Percentiles rank a stretch among this genome's conserved stretches.
These are phyloP conservation scores for Limnodromus scolopaceus DNA, from an alignment of 2,797 vertebrate genomes.

Conservation along the genomic window DNA sequence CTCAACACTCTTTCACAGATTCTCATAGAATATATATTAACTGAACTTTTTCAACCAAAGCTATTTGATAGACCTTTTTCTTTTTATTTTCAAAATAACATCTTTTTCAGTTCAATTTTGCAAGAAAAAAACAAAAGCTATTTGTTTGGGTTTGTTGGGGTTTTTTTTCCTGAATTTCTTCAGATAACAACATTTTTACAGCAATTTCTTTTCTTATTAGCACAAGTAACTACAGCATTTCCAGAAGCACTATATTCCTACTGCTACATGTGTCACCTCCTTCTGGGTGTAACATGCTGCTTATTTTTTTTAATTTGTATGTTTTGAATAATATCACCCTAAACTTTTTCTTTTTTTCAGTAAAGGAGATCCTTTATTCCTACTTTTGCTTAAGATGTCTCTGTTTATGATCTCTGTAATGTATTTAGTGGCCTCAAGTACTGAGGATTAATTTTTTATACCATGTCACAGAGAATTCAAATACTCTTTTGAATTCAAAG, in stretches of 20 bases:
- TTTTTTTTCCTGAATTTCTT: not conserved
- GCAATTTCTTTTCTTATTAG: not conserved
- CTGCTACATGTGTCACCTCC: not conserved
- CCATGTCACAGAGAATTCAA: not conserved
- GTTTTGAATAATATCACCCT: not conserved
- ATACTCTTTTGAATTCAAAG: not conserved
- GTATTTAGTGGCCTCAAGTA: not conserved
- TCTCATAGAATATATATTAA: not conserved
- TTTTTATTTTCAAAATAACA: not conserved
- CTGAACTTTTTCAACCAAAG: not conserved
- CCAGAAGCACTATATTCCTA: not conserved
- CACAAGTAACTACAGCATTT: not conserved
- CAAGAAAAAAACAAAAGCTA: not conserved
- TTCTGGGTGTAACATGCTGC: not conserved
- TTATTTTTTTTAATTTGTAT: not conserved
- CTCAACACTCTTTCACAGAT: not conserved
- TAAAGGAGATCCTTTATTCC: not conserved
- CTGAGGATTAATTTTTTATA: not conserved
- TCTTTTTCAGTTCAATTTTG: not conserved
- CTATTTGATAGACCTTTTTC: not conserved
- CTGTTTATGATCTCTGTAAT: not conserved
- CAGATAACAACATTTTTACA: not conserved
- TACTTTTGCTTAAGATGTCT: not conserved
- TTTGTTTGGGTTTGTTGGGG: accelerated
- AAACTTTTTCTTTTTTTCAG: not conserved